Conservation (phyloP, 2,797 vertebrate genomes). For the Vireo griseus region DNA sequence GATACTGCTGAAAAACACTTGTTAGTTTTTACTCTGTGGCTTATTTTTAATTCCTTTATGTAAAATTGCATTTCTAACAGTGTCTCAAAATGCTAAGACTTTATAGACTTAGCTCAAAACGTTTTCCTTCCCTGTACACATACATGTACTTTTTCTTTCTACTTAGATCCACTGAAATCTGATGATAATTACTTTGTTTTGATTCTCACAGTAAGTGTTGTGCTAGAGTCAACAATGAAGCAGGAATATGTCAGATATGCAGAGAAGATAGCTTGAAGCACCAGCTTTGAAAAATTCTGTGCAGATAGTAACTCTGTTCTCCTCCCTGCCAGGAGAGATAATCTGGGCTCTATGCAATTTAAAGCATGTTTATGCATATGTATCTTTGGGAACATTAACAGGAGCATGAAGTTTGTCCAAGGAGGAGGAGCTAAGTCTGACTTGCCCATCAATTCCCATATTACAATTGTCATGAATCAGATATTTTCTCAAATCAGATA, state of each 20-base stretch:
- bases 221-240: slow-evolving; percentile 1
- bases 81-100: not conserved
- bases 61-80: not conserved
- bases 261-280: slow-evolving; percentile 23
- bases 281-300: slow-evolving; percentile 14
- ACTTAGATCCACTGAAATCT: not conserved
- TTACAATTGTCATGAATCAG: not conserved
- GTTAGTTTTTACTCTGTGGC: not conserved
- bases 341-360: not conserved
- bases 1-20: not conserved
- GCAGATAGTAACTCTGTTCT: not conserved
- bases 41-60: not conserved
- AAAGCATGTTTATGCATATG: not conserved
- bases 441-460: not conserved
- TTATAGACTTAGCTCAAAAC: not conserved
- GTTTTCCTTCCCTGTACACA: not conserved
- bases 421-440: not conserved
- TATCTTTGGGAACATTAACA: not conserved
- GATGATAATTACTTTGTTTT: slow-evolving; percentile 12
- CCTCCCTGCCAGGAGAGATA: not conserved
- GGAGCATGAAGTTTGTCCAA: not conserved
- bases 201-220: not conserved
- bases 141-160: not conserved
- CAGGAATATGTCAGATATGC: slow-evolving; percentile 16
- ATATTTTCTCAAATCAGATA: not conserved